A percentile compares a stretch with the other conserved stretches of the same genome.
phyloP scores from a whole-genome alignment of 2,113 vertebrate genomes.

The Dascyllus trimaculatus region DNA sequence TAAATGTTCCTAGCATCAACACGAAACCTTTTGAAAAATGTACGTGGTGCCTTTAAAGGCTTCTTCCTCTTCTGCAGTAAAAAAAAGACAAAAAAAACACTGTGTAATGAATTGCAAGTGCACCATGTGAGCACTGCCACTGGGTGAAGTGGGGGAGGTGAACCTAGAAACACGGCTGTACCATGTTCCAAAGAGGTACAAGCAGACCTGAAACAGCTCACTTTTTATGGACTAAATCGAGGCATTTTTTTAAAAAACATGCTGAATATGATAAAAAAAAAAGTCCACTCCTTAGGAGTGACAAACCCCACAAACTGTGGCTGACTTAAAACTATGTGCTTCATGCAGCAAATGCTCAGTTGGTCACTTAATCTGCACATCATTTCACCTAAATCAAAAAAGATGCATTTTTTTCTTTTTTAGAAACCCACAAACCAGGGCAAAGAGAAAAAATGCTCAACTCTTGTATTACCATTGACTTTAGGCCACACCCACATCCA shows the following conservation, averaged over 20 bases:
- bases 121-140: slow-evolving; percentile 62
- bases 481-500: slow-evolving; percentile 78
- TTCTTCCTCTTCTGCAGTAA: slow-evolving; percentile 44
- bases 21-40: slow-evolving; percentile 31
- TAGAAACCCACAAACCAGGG: not conserved
- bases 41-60: slow-evolving; percentile 52
- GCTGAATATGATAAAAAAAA: slow-evolving; percentile 5
- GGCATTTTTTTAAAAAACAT: not conserved
- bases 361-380: slow-evolving; percentile 2
- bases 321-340: not conserved
- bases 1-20: slow-evolving; percentile 6
- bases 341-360: not conserved
- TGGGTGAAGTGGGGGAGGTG: slow-evolving; percentile 67
- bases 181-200: slow-evolving; percentile 28
- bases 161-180: slow-evolving; percentile 52
- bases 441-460: slow-evolving; percentile 23
- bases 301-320: slow-evolving; percentile 15
- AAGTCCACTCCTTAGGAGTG: not conserved
- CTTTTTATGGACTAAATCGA: not conserved
- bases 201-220: slow-evolving; percentile 5
- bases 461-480: slow-evolving; percentile 28
- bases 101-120: slow-evolving; percentile 53
- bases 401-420: not conserved
- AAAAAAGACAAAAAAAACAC: slow-evolving; percentile 44
- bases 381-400: not conserved